phyloP scores from a whole-genome alignment of 2,797 vertebrate species.

The Miichthys miiuy region DNA sequence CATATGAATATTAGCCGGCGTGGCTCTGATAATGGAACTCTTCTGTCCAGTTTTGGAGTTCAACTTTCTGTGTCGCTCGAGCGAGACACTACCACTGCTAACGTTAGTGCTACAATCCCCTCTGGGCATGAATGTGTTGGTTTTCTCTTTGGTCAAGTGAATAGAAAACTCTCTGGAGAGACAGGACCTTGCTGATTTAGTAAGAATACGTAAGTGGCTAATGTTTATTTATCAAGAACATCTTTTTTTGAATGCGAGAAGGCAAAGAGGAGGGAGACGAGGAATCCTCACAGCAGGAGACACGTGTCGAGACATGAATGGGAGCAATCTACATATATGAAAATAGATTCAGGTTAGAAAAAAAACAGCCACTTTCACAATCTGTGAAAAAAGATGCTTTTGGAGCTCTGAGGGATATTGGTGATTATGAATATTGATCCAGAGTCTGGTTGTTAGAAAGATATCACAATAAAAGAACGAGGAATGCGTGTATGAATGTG shows the following conservation, averaged over 20 bases:
- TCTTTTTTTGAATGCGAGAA: conserved; percentile 49
- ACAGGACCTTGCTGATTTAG: conserved; percentile 48
- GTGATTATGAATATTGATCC: conserved; percentile 74
- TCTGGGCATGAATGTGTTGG: conserved; percentile 5
- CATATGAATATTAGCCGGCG: conserved; percentile 65
- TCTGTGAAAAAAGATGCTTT: conserved; percentile 44
- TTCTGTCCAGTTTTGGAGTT: conserved; percentile 38
- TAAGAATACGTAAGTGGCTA: conserved; percentile 66
- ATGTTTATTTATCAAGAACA: conserved; percentile 75
- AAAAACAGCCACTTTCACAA: conserved; percentile 24
- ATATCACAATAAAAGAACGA: conserved; percentile 68
- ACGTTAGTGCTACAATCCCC: conserved; percentile 2
- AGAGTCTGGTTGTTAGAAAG: conserved; percentile 51
- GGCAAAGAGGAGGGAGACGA: conserved; percentile 33
- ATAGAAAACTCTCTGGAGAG: conserved; percentile 9
- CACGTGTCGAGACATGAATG: conserved; percentile 62
- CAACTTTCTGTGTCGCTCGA: conserved; percentile 21
- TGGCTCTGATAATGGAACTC: conserved; percentile 49
- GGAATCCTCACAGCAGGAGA: conserved; percentile 48
- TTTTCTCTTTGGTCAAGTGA: conserved; percentile 34
- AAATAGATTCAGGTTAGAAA: conserved; percentile 47
- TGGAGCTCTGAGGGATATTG: conserved; percentile 53
- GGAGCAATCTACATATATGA: conserved; percentile 68
- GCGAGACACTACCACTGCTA: conserved; percentile 5
- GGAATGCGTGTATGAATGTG: conserved; percentile 51